A percentile compares a stretch with the other conserved stretches of the same genome.
Evolutionary conservation across 2,797 vertebrate species (phyloP).

Genomic region (Pantherophis alleghaniensis): DNA sequence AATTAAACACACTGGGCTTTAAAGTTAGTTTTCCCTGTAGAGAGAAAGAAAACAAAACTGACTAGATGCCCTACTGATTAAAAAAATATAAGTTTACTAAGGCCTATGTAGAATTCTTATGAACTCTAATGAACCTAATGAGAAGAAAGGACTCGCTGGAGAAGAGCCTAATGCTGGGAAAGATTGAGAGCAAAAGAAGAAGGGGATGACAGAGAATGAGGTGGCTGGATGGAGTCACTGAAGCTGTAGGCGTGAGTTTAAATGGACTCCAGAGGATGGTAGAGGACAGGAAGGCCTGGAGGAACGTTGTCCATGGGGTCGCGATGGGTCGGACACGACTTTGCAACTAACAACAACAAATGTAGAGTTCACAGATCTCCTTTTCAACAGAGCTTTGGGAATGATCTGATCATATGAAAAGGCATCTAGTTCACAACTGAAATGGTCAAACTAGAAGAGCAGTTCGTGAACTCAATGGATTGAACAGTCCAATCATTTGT

Average conservation of each 20-base stretch:
- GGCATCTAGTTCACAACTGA: neutral
- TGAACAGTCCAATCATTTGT: neutral
- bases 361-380: neutral
- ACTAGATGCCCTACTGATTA: neutral
- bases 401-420: neutral
- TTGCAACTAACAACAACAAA: too few relatives aligned
- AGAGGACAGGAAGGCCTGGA: too few relatives aligned
- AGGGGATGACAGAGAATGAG: too few relatives aligned
- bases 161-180: too few relatives aligned
- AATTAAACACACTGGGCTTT: neutral
- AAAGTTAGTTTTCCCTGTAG: neutral
- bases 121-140: too few relatives aligned
- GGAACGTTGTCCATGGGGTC: too few relatives aligned
- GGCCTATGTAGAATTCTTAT: neutral
- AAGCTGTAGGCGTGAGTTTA: too few relatives aligned
- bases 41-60: neutral
- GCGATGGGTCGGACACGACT: too few relatives aligned
- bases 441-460: neutral
- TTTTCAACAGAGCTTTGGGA: neutral
- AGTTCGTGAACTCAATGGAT: neutral
- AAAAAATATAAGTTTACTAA: neutral
- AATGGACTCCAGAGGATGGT: too few relatives aligned
- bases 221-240: too few relatives aligned
- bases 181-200: too few relatives aligned
- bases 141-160: too few relatives aligned